phyloP scores from a whole-genome alignment of 2,888 invertebrate genomes.

The Melinopterus prodromus region DNA sequence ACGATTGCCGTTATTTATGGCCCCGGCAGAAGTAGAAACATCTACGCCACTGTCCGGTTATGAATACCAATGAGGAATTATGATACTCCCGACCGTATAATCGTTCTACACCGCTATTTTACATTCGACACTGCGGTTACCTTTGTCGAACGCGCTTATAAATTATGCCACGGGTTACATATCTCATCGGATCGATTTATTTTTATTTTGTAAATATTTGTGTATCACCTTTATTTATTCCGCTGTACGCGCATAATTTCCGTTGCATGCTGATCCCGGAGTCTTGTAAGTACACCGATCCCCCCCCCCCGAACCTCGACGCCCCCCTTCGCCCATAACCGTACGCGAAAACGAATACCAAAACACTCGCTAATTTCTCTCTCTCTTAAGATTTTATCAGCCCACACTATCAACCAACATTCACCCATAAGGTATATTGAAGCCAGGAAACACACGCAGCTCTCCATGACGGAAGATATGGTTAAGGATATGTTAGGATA shows the following conservation, averaged over 20 bases:
- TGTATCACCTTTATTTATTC: constrained; percentile 59
- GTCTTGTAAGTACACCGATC: constrained; percentile 14
- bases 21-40: constrained; percentile 43
- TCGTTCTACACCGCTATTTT: constrained; percentile 56
- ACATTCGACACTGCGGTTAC: constrained; percentile 56
- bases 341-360: not conserved
- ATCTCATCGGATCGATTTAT: constrained; percentile 48
- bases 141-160: constrained; percentile 57
- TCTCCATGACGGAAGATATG: too few relatives aligned
- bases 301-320: not conserved
- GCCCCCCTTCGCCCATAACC: constrained; percentile 5
- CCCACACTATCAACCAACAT: not conserved
- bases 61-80: constrained; percentile 58
- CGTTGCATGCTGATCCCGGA: constrained; percentile 32
- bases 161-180: constrained; percentile 54
- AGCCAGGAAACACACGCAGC: not conserved
- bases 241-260: constrained; percentile 52
- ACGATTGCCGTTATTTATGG: constrained; percentile 46
- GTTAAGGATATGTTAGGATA: too few relatives aligned
- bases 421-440: not conserved
- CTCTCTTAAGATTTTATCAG: not conserved
- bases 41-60: constrained; percentile 55
- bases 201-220: constrained; percentile 58
- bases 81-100: constrained; percentile 54
- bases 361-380: not conserved